Conservation (phyloP, 2,888 invertebrate genomes). For the Villa cingulata region DNA sequence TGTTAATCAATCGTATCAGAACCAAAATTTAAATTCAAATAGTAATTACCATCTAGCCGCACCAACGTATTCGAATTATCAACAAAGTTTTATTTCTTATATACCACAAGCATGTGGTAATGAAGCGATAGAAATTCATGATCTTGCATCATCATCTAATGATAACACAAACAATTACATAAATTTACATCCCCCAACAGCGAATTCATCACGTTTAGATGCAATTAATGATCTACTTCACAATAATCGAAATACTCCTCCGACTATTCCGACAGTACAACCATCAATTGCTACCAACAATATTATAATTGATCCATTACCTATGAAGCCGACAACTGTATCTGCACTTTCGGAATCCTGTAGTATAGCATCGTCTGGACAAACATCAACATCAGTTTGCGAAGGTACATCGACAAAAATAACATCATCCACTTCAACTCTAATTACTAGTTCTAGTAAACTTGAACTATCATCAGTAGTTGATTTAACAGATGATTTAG, state of each 20-base stretch:
- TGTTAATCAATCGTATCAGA: slow-evolving; percentile 4
- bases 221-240: slow-evolving; percentile 33
- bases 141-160: slow-evolving; percentile 1
- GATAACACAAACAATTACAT: slow-evolving; percentile 21
- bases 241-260: slow-evolving; percentile 28
- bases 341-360: neutral
- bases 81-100: slow-evolving; percentile 9
- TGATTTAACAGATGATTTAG: slow-evolving; percentile 15
- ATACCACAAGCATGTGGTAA: neutral
- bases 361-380: slow-evolving; percentile 7
- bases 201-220: slow-evolving; percentile 30
- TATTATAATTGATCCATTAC: neutral
- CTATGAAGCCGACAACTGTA: slow-evolving; percentile 1
- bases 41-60: neutral
- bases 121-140: slow-evolving; percentile 1
- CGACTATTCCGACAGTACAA: slow-evolving; percentile 24
- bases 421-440: slow-evolving; percentile 5
- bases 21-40: neutral
- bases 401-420: slow-evolving; percentile 16
- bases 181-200: slow-evolving; percentile 24
- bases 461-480: slow-evolving; percentile 15
- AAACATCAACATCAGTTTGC: slow-evolving; percentile 9
- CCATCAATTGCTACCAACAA: neutral
- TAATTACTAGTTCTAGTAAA: slow-evolving; percentile 16
- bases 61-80: slow-evolving; percentile 4